Conservation (phyloP, 2,888 invertebrate species). For the Acanthosoma haemorrhoidale region DNA sequence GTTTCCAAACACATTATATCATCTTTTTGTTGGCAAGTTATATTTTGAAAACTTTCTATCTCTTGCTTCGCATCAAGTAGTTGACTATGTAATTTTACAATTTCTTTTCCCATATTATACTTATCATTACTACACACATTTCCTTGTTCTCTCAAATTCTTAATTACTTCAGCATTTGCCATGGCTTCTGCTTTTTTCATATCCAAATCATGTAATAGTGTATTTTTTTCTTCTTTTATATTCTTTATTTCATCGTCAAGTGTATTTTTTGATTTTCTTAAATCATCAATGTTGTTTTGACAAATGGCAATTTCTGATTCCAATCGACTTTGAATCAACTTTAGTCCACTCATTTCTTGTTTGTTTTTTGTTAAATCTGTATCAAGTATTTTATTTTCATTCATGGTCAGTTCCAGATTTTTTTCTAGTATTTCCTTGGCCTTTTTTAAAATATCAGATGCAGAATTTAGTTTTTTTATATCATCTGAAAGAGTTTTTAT, state of each 20-base stretch:
- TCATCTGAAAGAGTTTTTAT: slow-evolving; percentile 13
- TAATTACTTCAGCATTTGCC: neutral
- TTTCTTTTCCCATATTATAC: slow-evolving; percentile 19
- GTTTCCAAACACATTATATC: neutral
- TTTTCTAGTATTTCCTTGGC: slow-evolving; percentile 8
- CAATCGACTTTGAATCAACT: neutral
- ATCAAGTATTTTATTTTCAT: neutral
- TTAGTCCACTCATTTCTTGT: neutral
- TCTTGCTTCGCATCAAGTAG: slow-evolving; percentile 15
- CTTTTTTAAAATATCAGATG: neutral
- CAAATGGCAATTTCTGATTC: slow-evolving; percentile 19
- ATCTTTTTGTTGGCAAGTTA: neutral
- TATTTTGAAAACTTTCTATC: slow-evolving; percentile 16
- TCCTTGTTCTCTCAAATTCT: slow-evolving; percentile 18
- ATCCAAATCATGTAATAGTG: slow-evolving; percentile 8
- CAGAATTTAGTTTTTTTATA: neutral
- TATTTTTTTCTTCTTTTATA: slow-evolving; percentile 24
- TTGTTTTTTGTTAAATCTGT: neutral
- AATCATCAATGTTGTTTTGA: neutral
- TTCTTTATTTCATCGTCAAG: slow-evolving; percentile 15
- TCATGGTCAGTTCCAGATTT: neutral
- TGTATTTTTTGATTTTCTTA: neutral
- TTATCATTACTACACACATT: neutral
- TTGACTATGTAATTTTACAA: neutral
- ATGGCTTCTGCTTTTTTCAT: slow-evolving; percentile 3